Conservation (phyloP, 2,113 vertebrate species). For the Carettochelys insculpta region DNA sequence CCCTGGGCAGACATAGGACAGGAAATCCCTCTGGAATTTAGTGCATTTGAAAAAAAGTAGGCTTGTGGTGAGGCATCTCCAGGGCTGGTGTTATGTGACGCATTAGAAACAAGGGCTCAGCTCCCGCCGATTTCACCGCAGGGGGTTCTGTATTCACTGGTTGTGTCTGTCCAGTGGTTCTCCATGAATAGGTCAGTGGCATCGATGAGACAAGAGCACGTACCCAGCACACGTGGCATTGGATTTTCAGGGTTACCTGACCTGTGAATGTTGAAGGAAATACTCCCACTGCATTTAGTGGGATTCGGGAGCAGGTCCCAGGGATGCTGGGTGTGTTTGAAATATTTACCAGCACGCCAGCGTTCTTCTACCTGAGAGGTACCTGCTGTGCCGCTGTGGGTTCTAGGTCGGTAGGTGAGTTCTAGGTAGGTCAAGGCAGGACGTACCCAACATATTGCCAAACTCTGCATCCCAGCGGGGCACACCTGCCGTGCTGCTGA, state of each 20-base stretch:
- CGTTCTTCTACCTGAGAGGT: neutral
- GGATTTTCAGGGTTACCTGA: neutral
- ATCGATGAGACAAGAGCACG: neutral
- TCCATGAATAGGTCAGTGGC: rapidly evolving
- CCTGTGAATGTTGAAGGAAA: neutral
- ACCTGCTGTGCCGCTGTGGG: neutral
- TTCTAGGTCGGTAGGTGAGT: neutral
- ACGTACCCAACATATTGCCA: neutral
- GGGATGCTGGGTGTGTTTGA: neutral
- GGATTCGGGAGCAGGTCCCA: neutral
- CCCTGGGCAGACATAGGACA: neutral
- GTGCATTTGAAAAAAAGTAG: neutral
- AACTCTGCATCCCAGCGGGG: neutral
- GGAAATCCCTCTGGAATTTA: neutral
- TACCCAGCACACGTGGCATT: rapidly evolving
- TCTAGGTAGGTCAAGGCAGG: neutral
- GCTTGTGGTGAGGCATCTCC: neutral
- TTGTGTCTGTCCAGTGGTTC: rapidly evolving
- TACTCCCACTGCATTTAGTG: neutral
- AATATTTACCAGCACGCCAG: neutral
- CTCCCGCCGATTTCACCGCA: neutral
- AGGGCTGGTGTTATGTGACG: rapidly evolving
- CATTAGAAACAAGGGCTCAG: neutral
- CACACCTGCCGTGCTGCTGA: too few species aligned
- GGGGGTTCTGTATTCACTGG: neutral